phyloP scores from a whole-genome alignment of 1,140 invertebrate genomes.

The Drosophila arawakana region DNA sequence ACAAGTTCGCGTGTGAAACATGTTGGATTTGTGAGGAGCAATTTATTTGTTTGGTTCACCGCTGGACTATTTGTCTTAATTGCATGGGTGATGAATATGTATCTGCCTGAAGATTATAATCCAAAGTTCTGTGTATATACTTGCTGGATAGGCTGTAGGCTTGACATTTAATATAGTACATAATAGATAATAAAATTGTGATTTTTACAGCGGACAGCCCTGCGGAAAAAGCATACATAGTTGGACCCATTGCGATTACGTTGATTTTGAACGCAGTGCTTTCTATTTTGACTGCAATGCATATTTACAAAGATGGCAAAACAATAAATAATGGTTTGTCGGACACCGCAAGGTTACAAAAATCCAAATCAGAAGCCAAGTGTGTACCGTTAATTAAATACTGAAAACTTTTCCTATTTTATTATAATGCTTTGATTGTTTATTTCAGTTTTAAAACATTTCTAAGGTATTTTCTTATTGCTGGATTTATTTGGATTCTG shows the following conservation, averaged over 20 bases:
- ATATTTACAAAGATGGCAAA: too few relatives aligned
- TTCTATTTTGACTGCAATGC: too few relatives aligned
- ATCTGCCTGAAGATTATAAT: too few relatives aligned
- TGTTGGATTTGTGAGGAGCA: constrained; percentile 87
- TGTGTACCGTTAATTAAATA: neutral
- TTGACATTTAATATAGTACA: neutral
- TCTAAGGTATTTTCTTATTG: neutral
- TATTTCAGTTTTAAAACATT: constrained; percentile 1
- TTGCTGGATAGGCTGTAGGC: too few relatives aligned
- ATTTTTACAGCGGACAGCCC: too few relatives aligned
- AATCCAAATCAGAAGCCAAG: neutral
- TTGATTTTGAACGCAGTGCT: too few relatives aligned
- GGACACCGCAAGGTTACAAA: neutral
- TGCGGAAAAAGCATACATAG: too few relatives aligned
- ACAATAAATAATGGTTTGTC: too few relatives aligned
- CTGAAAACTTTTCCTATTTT: neutral
- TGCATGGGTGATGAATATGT: constrained; percentile 54
- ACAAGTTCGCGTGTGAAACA: constrained; percentile 42
- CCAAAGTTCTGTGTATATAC: too few relatives aligned
- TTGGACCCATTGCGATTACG: too few relatives aligned
- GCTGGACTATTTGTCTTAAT: constrained; percentile 84
- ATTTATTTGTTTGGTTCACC: constrained; percentile 89
- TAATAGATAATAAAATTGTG: neutral
- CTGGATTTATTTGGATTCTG: constrained; percentile 1
- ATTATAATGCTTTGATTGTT: neutral